Base-by-base conservation (phyloP, 1,140 invertebrate species). In the Penaeus vannamei region DNA sequence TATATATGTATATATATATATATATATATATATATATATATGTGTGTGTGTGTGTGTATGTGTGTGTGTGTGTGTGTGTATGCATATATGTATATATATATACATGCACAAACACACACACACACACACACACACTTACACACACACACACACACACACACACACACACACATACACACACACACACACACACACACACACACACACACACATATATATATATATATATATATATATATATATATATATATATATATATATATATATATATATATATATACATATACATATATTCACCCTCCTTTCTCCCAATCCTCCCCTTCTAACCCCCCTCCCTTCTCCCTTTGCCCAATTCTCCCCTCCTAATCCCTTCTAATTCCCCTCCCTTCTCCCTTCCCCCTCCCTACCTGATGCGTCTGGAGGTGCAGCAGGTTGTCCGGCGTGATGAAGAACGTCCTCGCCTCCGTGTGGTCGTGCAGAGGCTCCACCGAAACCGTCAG, bases 401-500 rank as follows among this genome's bases (percentile, higher is more conserved):
- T n/a, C 22, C 53, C 77, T 46, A 91, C 90, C 42, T 85, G 59
- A 23, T 91, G 72, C 19, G 77, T 81, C 81, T 91, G 90, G 7
- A 91, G 86, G n/a, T 90, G 80, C 8, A 91, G 87, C 60, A 87
- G 92, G 93, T 93, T 92, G 96, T 96, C 91, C 97, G 95, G 84
- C 97, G 94, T 95, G 2, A 98, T 95, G 91, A 95, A 94, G 36
- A 98, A 93, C 0, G 94, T 94, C 90, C 94, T 95, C 0, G 95
- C 94, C 79, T 92, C 93, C 7, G 95, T 96, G 1, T 95, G 94
- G 36, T 97, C 94, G n/a, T 97, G 95, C 0, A 97, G 97, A 0
- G 97, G 96, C 93, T 98, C 97, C 23, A 99, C 94, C 19, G 95
- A 95, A 0, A 99, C 95, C 0, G 95, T 95, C 20, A 99, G 94